A percentile compares a stretch with the other conserved stretches of the same genome.
Evolutionary conservation across 2,888 invertebrate genomes (phyloP).

Genomic region (Sesamia inferens): DNA sequence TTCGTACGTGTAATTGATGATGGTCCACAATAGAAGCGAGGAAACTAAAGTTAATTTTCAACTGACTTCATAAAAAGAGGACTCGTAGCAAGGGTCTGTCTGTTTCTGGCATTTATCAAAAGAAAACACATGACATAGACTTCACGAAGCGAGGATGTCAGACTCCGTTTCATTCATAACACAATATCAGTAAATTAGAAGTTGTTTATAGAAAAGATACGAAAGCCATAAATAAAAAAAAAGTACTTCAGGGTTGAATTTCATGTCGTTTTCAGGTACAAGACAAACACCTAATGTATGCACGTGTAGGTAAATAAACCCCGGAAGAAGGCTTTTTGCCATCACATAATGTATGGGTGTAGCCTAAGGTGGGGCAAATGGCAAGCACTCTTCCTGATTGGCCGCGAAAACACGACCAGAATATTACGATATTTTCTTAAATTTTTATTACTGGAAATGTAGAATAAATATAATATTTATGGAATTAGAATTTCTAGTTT

Average conservation of each 20-base stretch:
- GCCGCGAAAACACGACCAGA: conserved; percentile 36
- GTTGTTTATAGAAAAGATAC: background rate
- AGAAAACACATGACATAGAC: background rate
- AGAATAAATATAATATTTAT: background rate
- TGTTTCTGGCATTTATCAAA: background rate
- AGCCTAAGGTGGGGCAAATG: conserved; percentile 56
- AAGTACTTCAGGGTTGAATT: background rate
- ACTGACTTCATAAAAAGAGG: background rate
- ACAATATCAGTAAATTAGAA: background rate
- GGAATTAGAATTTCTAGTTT: background rate
- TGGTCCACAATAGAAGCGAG: background rate
- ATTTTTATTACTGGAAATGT: conserved; percentile 8
- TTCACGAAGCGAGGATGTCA: background rate
- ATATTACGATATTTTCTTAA: conserved; percentile 30
- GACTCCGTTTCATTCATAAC: background rate
- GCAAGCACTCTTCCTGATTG: conserved; percentile 57
- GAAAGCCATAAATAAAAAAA: background rate
- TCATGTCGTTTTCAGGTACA: conserved; percentile 27
- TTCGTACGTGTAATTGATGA: background rate
- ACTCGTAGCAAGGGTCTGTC: background rate
- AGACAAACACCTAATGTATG: conserved; percentile 20
- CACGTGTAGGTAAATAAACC: conserved; percentile 36
- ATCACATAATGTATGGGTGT: conserved; percentile 60
- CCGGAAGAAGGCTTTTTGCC: conserved; percentile 53
- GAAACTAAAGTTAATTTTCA: background rate